Evolutionary conservation across 2,888 invertebrate genomes (phyloP).

Genomic region (Colostygia pectinataria): DNA sequence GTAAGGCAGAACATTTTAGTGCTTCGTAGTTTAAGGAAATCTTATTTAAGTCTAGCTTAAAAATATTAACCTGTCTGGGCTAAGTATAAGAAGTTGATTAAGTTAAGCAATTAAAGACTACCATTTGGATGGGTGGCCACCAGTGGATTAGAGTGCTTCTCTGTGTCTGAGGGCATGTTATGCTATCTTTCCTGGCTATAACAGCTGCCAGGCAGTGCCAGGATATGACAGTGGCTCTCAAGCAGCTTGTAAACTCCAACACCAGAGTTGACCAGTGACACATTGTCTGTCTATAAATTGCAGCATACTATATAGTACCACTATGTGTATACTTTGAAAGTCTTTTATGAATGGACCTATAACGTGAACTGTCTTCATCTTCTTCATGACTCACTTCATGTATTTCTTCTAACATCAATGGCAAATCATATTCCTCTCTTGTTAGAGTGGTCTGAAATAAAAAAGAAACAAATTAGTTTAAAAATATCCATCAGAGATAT

Average conservation of each 20-base stretch:
- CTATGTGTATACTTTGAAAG: constrained; percentile 63
- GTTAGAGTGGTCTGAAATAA: constrained; percentile 55
- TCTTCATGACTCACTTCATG: constrained; percentile 72
- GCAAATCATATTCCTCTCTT: constrained; percentile 60
- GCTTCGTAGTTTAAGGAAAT: too few species aligned
- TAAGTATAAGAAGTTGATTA: too few species aligned
- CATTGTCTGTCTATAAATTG: background rate
- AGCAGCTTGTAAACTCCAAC: constrained; percentile 1
- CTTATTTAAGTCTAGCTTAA: too few species aligned
- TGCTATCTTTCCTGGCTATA: too few species aligned
- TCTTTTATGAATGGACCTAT: constrained; percentile 52
- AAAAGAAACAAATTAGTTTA: background rate
- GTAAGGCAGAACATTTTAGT: too few species aligned
- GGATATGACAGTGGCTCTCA: background rate
- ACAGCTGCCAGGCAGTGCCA: too few species aligned
- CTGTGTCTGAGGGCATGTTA: too few species aligned
- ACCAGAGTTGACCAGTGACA: background rate
- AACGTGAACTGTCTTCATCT: constrained; percentile 62
- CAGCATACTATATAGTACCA: constrained; percentile 47
- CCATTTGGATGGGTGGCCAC: too few species aligned
- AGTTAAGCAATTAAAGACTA: too few species aligned
- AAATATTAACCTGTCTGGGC: too few species aligned
- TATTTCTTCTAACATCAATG: constrained; percentile 67
- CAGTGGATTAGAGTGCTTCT: too few species aligned
- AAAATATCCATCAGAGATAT: too few species aligned